Conservation (phyloP, 2,888 invertebrate species). For the Coleophora flavipennella region DNA sequence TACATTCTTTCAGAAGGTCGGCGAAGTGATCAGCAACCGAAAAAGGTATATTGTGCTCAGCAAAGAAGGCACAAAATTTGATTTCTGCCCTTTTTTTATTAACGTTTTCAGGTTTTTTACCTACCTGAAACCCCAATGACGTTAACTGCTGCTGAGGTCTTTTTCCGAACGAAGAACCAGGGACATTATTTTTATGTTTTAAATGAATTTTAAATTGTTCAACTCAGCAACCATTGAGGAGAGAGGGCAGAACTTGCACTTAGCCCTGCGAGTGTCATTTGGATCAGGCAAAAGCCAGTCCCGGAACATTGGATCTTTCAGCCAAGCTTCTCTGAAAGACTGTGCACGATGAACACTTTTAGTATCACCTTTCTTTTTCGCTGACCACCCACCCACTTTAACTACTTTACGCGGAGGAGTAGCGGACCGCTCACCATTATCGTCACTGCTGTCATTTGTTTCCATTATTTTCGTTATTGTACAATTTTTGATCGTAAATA, state of each 20-base stretch:
- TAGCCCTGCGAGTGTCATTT: not conserved
- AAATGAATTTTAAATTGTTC: not conserved
- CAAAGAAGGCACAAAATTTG: constrained; percentile 20
- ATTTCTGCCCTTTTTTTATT: constrained; percentile 17
- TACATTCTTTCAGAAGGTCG: constrained; percentile 18
- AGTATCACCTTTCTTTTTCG: constrained; percentile 11
- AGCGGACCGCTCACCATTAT: not conserved
- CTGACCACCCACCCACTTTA: constrained; percentile 11
- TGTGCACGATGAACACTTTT: constrained; percentile 10
- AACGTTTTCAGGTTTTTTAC: constrained; percentile 14
- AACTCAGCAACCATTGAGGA: not conserved
- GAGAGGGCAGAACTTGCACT: not conserved
- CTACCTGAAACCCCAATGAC: constrained; percentile 2
- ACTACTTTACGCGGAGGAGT: constrained; percentile 12
- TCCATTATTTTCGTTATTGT: no score
- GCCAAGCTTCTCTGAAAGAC: constrained; percentile 11
- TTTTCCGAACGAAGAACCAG: not conserved
- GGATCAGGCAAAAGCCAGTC: not conserved
- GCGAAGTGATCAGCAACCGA: constrained; percentile 14
- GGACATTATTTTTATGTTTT: constrained; percentile 1
- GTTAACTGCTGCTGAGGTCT: constrained; percentile 4
- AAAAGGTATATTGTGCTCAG: constrained; percentile 24
- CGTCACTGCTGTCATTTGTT: no score
- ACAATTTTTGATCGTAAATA: no score
- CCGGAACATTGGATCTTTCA: constrained; percentile 13